phyloP scores from a whole-genome alignment of 2,113 vertebrate genomes.

The Cettia cetti region DNA sequence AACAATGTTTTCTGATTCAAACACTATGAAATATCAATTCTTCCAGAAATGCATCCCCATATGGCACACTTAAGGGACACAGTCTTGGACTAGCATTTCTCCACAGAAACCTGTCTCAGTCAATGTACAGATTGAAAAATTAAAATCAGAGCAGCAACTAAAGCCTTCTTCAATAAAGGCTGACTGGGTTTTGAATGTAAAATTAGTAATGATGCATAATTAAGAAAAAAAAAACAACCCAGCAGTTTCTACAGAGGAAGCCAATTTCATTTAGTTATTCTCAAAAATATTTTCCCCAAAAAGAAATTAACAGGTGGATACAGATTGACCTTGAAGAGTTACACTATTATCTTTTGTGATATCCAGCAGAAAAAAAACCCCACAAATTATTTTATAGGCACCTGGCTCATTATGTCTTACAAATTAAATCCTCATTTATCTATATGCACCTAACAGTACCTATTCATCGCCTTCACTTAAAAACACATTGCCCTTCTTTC shows the following conservation, averaged over 20 bases:
- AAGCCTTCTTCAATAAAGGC: background rate
- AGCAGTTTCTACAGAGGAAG: slow-evolving; percentile 2
- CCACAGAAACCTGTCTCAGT: background rate
- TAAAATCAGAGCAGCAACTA: background rate
- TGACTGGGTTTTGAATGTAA: background rate
- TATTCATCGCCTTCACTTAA: slow-evolving; percentile 74
- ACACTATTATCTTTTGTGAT: slow-evolving; percentile 38
- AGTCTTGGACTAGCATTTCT: background rate
- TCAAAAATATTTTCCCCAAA: slow-evolving; percentile 27
- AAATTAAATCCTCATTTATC: slow-evolving; percentile 75
- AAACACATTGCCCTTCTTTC: slow-evolving; percentile 76
- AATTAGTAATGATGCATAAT: background rate
- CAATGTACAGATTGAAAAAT: background rate
- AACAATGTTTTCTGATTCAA: background rate
- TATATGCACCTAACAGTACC: slow-evolving; percentile 67
- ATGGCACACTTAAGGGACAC: background rate
- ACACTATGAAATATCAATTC: background rate
- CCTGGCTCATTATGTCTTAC: slow-evolving; percentile 65
- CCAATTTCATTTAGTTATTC: background rate
- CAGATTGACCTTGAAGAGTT: slow-evolving; percentile 57
- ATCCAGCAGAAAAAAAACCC: background rate
- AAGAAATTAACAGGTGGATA: slow-evolving; percentile 1
- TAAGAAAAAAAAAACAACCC: background rate
- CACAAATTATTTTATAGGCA: slow-evolving; percentile 61
- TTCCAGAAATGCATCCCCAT: background rate